Evolutionary conservation across 2,888 invertebrate species (phyloP).

Genomic region (Cryptophagus acutangulus): DNA sequence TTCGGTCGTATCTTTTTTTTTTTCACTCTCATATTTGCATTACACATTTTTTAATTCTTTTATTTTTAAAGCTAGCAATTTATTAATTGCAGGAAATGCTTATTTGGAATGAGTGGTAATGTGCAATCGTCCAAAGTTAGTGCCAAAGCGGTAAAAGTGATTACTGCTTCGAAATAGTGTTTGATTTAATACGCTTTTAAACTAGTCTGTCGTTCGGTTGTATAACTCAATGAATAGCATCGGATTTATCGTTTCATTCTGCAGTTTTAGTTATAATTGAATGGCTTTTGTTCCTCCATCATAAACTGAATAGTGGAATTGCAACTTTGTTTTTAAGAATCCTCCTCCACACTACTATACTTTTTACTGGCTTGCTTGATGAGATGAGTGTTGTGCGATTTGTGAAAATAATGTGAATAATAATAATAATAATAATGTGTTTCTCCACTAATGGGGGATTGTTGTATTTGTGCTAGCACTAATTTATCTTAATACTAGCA

Average conservation of each 20-base stretch:
- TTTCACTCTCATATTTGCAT: too few species aligned
- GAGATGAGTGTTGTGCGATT: too few species aligned
- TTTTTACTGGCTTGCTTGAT: too few species aligned
- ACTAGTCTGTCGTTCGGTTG: slow-evolving; percentile 23
- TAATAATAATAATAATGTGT: too few species aligned
- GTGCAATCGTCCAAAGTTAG: slow-evolving; percentile 22
- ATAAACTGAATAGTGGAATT: slow-evolving; percentile 13
- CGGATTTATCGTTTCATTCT: slow-evolving; percentile 27
- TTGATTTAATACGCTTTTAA: slow-evolving; percentile 28
- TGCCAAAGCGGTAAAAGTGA: slow-evolving; percentile 27
- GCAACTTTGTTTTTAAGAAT: slow-evolving; percentile 16
- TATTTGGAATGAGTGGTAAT: slow-evolving; percentile 21
- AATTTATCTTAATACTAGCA: too few species aligned
- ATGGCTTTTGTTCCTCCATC: slow-evolving; percentile 16
- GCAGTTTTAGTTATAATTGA: slow-evolving; percentile 25
- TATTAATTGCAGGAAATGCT: slow-evolving; percentile 15
- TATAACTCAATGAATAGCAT: slow-evolving; percentile 20
- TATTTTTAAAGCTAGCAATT: too few species aligned
- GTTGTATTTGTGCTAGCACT: too few species aligned
- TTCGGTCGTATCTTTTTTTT: too few species aligned
- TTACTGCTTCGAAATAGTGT: slow-evolving; percentile 24
- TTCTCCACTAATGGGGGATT: too few species aligned
- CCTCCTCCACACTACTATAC: too few species aligned
- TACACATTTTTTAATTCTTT: too few species aligned
- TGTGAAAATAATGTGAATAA: too few species aligned